Base-by-base conservation (phyloP, 2,888 invertebrate genomes). In the Steinernema hermaphroditum region DNA sequence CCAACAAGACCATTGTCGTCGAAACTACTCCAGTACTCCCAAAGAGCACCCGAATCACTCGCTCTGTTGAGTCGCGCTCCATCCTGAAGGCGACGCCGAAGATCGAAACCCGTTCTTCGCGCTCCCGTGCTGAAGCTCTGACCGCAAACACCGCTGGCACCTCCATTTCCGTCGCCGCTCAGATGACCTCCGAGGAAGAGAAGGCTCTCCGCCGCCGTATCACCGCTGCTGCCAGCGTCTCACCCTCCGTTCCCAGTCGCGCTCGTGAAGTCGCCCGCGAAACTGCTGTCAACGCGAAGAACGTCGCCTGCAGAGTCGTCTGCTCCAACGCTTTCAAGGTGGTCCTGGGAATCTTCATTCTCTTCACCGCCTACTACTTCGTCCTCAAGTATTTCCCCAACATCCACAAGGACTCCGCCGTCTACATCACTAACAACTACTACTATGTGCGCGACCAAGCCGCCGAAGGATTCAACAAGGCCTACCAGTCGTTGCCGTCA, bases 171-270 rank as follows among this genome's bases (percentile, higher is more conserved):
- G 16, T n/a, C 4, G 62, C 14, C 19, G 32, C 62, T 9, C 29
- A 16, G 8, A 46, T 46, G 46, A 27, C 62, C 62, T 27, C 8
- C 16, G 62, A 62, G 16, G 62, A 62, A 14, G 62, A 62, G 62
- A 62, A 62, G 62, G 62, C 62, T 2, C 62, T 62, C 1, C 62
- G 62, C 27, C 62, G 62, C n/a, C 62, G 62, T 27, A 62, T 62
- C 62, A 27, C 27, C 62, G 62, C 62, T 32, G 62, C 27, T 2
- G 9, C 62, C 32, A 62, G 62, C 62, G 29, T 29, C 32, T 62
- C 62, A 32, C 62, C 62, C 16, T 62, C 62, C 16, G 62, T 62
- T 27, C 29, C 22, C 16, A 12, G 32, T 4, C 62, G 62, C n/a
- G 27, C 29, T 2, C 2, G 12, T 14, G 32, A 32, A n/a, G 62